A percentile compares a stretch with the other conserved stretches of the same genome.
Conservation (phyloP, 2,113 vertebrate genomes). For the zebrafish (Danio rerio) region DNA sequence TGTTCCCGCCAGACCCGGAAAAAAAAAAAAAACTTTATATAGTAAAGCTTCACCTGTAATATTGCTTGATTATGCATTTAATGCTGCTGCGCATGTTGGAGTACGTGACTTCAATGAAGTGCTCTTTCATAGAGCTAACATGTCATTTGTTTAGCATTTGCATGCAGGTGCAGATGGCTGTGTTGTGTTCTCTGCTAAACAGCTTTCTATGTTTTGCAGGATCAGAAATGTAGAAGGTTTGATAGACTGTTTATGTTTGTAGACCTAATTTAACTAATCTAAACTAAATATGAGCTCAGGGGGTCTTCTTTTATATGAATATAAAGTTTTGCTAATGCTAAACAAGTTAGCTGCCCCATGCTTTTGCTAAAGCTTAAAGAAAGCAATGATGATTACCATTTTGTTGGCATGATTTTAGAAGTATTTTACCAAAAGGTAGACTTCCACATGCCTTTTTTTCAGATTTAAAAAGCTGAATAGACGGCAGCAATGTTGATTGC, state of each 20-base stretch:
- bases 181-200: background rate
- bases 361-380: background rate
- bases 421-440: background rate
- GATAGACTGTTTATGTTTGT: background rate
- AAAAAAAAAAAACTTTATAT: too few species aligned
- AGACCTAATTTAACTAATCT: background rate
- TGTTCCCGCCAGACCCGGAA: too few species aligned
- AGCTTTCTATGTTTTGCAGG: conserved; percentile 29
- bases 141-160: conserved; percentile 73
- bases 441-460: background rate
- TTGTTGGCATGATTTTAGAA: background rate
- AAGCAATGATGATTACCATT: background rate
- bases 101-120: conserved; percentile 39
- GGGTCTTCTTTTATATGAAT: background rate
- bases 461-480: background rate
- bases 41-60: background rate
- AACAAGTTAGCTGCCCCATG: background rate
- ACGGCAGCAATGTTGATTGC: background rate
- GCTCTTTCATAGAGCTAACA: background rate
- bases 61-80: background rate
- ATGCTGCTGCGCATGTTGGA: conserved; percentile 52
- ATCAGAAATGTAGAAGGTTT: background rate
- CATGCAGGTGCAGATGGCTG: conserved; percentile 55
- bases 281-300: background rate
- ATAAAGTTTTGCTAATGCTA: background rate